These are phyloP conservation scores for Harpegnathos saltator DNA, from an alignment of 1,140 invertebrate species.

Conservation along the genomic window DNA sequence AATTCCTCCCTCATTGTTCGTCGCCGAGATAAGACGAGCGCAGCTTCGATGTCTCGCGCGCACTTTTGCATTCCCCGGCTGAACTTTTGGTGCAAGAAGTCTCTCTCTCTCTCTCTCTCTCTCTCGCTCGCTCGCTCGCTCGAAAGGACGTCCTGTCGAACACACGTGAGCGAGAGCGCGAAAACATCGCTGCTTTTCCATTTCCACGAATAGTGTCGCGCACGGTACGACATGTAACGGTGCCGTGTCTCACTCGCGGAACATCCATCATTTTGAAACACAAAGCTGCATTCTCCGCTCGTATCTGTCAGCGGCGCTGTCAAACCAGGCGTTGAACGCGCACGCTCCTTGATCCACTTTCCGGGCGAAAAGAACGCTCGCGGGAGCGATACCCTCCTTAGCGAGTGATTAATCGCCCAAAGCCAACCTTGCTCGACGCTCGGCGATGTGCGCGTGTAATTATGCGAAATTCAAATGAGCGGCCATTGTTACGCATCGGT, in stretches of 20 bases:
- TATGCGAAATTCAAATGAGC: constrained; percentile 17
- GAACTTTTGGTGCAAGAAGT: too few species aligned
- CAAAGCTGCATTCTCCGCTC: constrained; percentile 1
- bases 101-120: too few species aligned
- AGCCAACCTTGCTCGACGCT: constrained; percentile 22
- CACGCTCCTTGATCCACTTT: constrained; percentile 62
- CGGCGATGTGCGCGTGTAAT: constrained; percentile 5
- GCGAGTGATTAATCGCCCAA: constrained; percentile 47
- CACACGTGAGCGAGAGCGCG: too few species aligned
- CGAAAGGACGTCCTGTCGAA: too few species aligned
- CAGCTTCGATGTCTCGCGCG: neutral
- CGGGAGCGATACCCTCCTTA: constrained; percentile 26
- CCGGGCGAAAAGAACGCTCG: neutral
- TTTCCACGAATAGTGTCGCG: too few species aligned
- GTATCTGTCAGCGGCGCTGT: constrained; percentile 13
- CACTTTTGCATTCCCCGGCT: neutral
- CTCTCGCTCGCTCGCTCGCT: too few species aligned
- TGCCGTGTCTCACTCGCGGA: constrained; percentile 1
- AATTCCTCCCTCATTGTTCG: constrained; percentile 28
- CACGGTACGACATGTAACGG: too few species aligned
- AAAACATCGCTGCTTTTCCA: neutral
- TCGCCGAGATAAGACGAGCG: constrained; percentile 30
- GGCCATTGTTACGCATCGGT: constrained; percentile 34
- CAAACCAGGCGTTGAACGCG: neutral
- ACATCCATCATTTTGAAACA: constrained; percentile 43